These are phyloP conservation scores for Maniola jurtina DNA, from an alignment of 1,140 invertebrate species.

Conservation along the genomic window DNA sequence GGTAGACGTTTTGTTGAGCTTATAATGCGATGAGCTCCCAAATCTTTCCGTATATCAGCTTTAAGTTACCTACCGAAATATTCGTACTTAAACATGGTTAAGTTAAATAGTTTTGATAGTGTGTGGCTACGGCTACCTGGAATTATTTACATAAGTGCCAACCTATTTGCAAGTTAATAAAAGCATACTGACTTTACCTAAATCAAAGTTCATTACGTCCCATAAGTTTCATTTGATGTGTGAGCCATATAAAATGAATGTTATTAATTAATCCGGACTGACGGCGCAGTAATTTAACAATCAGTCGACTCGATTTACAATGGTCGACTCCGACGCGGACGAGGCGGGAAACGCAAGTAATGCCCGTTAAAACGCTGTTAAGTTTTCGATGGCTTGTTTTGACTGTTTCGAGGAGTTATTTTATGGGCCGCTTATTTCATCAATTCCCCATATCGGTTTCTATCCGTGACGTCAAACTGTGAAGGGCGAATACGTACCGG, in stretches of 20 bases:
- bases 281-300: conserved; percentile 8
- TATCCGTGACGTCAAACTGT: conserved; percentile 46
- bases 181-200: background rate
- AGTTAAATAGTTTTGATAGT: too few relatives aligned
- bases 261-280: conserved; percentile 6
- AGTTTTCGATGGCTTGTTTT: conserved; percentile 9
- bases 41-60: too few relatives aligned
- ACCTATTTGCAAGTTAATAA: background rate
- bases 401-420: conserved; percentile 14
- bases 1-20: too few relatives aligned
- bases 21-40: too few relatives aligned
- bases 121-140: too few relatives aligned
- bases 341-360: conserved; percentile 12
- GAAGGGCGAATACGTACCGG: conserved; percentile 37
- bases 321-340: background rate
- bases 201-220: background rate
- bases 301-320: conserved; percentile 8
- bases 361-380: conserved; percentile 7
- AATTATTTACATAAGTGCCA: too few relatives aligned
- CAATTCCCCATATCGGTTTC: conserved; percentile 25
- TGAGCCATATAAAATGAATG: background rate
- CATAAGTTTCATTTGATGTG: background rate
- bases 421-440: conserved; percentile 18
- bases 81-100: too few relatives aligned
- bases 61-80: too few relatives aligned